Evolutionary conservation across 2,888 invertebrate species (phyloP), one percentile per base, ranked within the genome.

Genomic region (Sinhomidia bicolor): DNA sequence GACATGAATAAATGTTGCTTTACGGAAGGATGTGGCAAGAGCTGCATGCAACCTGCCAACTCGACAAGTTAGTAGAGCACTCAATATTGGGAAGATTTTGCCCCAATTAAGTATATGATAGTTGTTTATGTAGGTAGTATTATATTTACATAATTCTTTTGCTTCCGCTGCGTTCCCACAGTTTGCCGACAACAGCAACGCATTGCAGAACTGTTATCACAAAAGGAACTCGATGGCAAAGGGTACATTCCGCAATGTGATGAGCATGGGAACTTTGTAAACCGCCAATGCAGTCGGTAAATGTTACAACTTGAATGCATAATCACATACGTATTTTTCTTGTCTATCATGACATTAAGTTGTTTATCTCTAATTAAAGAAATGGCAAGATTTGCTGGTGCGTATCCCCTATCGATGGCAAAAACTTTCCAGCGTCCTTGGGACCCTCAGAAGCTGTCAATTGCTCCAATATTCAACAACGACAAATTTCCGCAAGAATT

Each of bases 331-430:
- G 29, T 26, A 26, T 26, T 60, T 60, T n/a, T n/a, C n/a, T n/a
- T n/a, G n/a, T n/a, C n/a, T n/a, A n/a, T n/a, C n/a, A n/a, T n/a
- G n/a, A n/a, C n/a, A n/a, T n/a, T n/a, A n/a, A n/a, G n/a, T n/a
- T 65, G 6, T 32, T 20, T 36, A 60, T n/a, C n/a, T n/a, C n/a
- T n/a, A n/a, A n/a, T n/a, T n/a, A 47, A 51, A 90, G 89, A 44
- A 97, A 97, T 93, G 97, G 96, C 32, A 93, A 97, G 32, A 97
- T 97, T 91, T 97, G 97, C 93, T 97, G 97, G 97, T 97, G 97
- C 93, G 97, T 97, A 0, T 96, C 97, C 93, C 93, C 94, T 0
- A 94, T 95, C 23, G 94, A 95, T 23, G 97, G 97, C 0, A 95
- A 96, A 93, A 97, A 97, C 93, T 94, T 96, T 41, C 95, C 95